Evolutionary conservation across 2,113 vertebrate species (phyloP), one percentile per base, ranked within the genome.

Genomic region (Myotis lucifugus): DNA sequence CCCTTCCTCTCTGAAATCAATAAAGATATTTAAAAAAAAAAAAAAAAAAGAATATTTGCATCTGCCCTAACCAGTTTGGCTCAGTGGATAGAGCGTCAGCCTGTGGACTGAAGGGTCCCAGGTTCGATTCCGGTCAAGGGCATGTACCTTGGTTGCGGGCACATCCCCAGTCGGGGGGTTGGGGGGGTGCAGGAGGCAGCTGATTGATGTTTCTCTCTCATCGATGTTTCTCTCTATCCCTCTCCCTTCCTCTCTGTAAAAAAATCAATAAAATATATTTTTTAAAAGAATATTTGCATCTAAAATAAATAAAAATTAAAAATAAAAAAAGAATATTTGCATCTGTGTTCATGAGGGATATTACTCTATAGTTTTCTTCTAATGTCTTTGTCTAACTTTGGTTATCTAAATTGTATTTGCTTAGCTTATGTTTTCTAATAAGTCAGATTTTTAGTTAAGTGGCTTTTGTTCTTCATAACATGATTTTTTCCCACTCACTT

Each of bases 351-450:
- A 76, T 77, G 12, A 76, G 37, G 21, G 15, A 61, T 67, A 48
- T 52, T 92, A 54, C 18, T 56, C 64, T 74, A 2, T 78, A 85
- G 66, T 48, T 93, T 94, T 90, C 46, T 94, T 88, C 64, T 95
- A 52, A 93, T 32, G 15, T 82, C 61, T 95, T 93, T 87, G 27
- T 46, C 64, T 87, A 74, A 6, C 77, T 69, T 84, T 69, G 17
- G 9, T 34, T 34, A 69, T 84, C 40, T 59, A 48, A 67, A 50
- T 72, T 86, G 72, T 67, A 52, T 90, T 90, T 90, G 25, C 70
- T 94, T 94, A 84, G 21, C 59, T 89, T 8, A 37, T 86, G 70
- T 82, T 85, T 91, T 94, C 73, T 93, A 56, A 2, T 91, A 61
- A 88, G 67, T 70, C 7, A 82, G 27, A 59, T 83, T 73, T 93